Percentiles rank a stretch among this genome's conserved stretches.
Conservation (phyloP, 2,888 invertebrate genomes). For the Hirtodrosophila trivittata region DNA sequence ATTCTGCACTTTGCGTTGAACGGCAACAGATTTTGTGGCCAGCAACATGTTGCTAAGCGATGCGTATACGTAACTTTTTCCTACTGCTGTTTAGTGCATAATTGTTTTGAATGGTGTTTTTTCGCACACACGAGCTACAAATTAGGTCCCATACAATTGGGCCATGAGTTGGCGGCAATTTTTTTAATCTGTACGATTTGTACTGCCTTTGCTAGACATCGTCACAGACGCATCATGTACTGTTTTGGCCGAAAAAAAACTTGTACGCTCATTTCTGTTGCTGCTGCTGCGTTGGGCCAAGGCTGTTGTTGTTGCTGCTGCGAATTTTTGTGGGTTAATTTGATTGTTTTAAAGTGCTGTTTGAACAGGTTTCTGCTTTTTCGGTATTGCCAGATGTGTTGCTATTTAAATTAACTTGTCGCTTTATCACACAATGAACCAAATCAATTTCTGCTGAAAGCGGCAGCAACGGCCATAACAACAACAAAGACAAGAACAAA, state of each 20-base stretch:
- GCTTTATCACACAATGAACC: conserved; percentile 21
- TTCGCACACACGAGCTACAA: conserved; percentile 16
- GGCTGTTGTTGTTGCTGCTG: conserved; percentile 35
- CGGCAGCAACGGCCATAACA: conserved; percentile 2
- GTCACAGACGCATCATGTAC: conserved; percentile 13
- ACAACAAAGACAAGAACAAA: conserved; percentile 3
- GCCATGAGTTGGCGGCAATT: conserved; percentile 42
- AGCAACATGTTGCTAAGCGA: conserved; percentile 45
- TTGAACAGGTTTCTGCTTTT: conserved; percentile 52
- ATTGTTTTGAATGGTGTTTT: conserved; percentile 32
- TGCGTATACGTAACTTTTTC: conserved; percentile 59
- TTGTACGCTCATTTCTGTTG: not conserved
- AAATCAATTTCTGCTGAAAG: conserved; percentile 5
- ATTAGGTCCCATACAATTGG: conserved; percentile 36
- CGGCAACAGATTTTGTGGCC: conserved; percentile 6
- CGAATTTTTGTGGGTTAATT: conserved; percentile 60
- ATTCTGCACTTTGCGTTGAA: not conserved
- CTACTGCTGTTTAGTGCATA: conserved; percentile 11
- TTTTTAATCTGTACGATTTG: not conserved
- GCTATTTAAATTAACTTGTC: conserved; percentile 22
- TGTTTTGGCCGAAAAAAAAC: conserved; percentile 16
- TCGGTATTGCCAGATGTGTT: conserved; percentile 18
- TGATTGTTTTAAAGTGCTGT: conserved; percentile 41
- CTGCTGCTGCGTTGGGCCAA: conserved; percentile 53
- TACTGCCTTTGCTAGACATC: conserved; percentile 3